Base-by-base conservation (phyloP, 2,888 invertebrate genomes). In the Drosophila emarginata region DNA sequence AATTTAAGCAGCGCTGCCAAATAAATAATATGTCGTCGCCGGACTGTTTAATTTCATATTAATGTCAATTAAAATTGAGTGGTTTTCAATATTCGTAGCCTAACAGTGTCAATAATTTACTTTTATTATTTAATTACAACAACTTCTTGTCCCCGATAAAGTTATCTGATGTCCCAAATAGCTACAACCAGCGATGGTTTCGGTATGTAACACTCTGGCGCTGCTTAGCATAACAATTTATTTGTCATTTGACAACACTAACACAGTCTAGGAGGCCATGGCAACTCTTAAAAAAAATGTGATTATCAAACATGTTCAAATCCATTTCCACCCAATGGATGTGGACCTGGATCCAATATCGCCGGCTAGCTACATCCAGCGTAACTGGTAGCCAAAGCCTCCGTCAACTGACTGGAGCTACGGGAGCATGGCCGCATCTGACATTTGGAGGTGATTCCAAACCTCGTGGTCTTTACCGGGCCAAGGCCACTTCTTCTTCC, bases 271-370 rank as follows among this genome's bases (percentile, higher is more conserved):
- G 40, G 18, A 15, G 9, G 40, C 18, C 40, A 45, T 45, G 40
- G 40, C 40, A 45, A 45, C 40, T 18, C 40, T 45, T 15, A 21
- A 45, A 45, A 40, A 45, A 45, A 45, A 45, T 45, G 45, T 45
- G 45, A 45, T 45, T 45, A 45, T 45, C 45, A 45, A 45, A 45
- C 45, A 45, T 45, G 45, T 45, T 45, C 18, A 45, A 45, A 45
- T 45, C 21, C 12, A 45, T 45, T 45, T 12, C 45, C 45, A 45
- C 21, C 11, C 45, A 21, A 45, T 45, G 45, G 45, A 45, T 14
- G 11, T 45, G 45, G 45, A 45, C 18, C 21, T 45, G 18, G 18
- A 45, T 45, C 45, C 45, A 45, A 21, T 45, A 45, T 21, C 4
- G 2, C 5, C 18, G 45, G 18, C 11, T 45, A 12, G 21, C 45